Evolutionary conservation across 2,888 invertebrate genomes (phyloP), one percentile per base, ranked within the genome.

Genomic region (Stenodema calcarata): DNA sequence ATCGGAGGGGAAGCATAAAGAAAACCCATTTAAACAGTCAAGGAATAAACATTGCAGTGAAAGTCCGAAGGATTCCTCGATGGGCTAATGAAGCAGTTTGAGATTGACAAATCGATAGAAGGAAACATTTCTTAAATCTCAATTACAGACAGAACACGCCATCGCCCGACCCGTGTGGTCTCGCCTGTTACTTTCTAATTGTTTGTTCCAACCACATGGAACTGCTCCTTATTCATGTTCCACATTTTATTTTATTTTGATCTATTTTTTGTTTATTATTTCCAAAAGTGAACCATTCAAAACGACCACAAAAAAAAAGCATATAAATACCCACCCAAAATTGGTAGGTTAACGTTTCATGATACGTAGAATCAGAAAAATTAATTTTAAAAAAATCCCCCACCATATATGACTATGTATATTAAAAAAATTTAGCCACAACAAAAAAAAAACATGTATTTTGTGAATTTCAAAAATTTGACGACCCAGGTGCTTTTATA

Each of bases 41-140:
- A 62, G 78, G 44, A 44, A 44, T 78, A 44, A 78, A 78, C 42
- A 78, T 44, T 44, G 42, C 44, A 78, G 78, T 44, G 78, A 78
- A 78, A 78, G 78, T 78, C 78, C 16, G 16, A 18, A 78, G 44
- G 78, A 44, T 44, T 78, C 41, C 62, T 23, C 44, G 78, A 28
- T 27, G 78, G 78, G 44, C 78, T 78, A 78, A 78, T 78, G 78
- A 78, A 78, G 78, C 78, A 44, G 78, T 78, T 76, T 78, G 42
- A 44, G 78, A 78, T 44, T 78, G 78, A 78, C 78, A 78, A 78
- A 78, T 78, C 78, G 78, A 78, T 78, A 23, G 78, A 78, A n/a
- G 27, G 78, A 44, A 78, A 44, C 44, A 78, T 78, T 78, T 78
- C 78, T 78, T 78, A 78, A 78, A 41, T 42, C 44, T 44, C 42